Base-by-base conservation (phyloP, 2,113 vertebrate genomes). In the Podocnemis expansa region DNA sequence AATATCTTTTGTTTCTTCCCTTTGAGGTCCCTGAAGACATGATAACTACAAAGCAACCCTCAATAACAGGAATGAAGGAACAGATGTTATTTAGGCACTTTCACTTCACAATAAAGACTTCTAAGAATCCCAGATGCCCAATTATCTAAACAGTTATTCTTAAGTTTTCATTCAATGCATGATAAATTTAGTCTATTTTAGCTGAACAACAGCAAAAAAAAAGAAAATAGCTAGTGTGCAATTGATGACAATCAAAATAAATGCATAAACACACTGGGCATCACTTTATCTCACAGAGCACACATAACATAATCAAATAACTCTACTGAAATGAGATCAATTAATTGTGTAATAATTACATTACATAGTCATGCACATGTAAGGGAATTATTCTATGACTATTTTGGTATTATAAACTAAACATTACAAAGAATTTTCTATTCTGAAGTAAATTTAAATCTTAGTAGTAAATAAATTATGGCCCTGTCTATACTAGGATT, bases 41-140 rank as follows among this genome's bases (percentile, higher is more conserved):
- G 92, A 93, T 94, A 98, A 97, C 97, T 98, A 98, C 97, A 98
- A 98, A 98, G 97, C 95, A 96, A 95, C n/a, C 55, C 94, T 87
- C 94, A 96, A 93, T 96, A 97, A 95, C 91, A 94, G 96, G 95
- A 97, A 96, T 96, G 97, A 95, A 96, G 95, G 96, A 97, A 97
- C 97, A 98, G 97, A 98, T 97, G 97, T 97, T 97, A 96, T 95
- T 97, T 96, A 96, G 97, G 95, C 93, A 89, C 93, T 96, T 96
- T 94, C 97, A 97, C 97, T 47, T 47, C 47, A 97, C 96, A 97
- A 97, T 98, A 97, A 98, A 98, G 97, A 97, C 97, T 98, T 97
- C 96, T 85, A 96, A 97, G 96, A 97, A 97, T 98, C 98, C 98
- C 98, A 54, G 58, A 97, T 97, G 98, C 89, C 98, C 97, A 98